phyloP scores from a whole-genome alignment of 1,140 invertebrate species.

The Diprion similis region DNA sequence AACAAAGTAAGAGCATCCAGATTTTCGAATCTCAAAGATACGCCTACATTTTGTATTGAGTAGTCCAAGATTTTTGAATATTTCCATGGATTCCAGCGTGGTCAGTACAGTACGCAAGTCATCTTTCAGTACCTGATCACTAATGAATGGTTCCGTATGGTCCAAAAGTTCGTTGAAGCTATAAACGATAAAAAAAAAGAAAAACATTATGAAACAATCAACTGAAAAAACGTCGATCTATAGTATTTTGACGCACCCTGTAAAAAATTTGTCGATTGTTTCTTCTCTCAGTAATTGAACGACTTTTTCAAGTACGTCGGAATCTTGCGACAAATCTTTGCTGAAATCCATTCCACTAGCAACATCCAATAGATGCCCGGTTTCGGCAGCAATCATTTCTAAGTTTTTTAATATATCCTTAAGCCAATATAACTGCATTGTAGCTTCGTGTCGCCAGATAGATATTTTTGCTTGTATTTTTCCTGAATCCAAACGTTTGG shows the following conservation, averaged over 20 bases:
- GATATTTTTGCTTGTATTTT: constrained; percentile 35
- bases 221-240: not conserved
- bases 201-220: constrained; percentile 18
- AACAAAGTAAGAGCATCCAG: not conserved
- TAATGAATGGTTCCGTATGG: constrained; percentile 46
- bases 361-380: constrained; percentile 49
- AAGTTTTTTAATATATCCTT: constrained; percentile 47
- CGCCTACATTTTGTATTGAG: constrained; percentile 49
- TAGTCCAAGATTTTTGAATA: constrained; percentile 53
- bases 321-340: constrained; percentile 46
- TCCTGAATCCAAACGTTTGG: constrained; percentile 43
- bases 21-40: not conserved
- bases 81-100: constrained; percentile 51
- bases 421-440: constrained; percentile 48
- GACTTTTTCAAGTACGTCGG: constrained; percentile 49
- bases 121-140: constrained; percentile 38
- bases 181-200: constrained; percentile 19
- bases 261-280: constrained; percentile 58
- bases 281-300: constrained; percentile 52
- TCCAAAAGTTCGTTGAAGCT: constrained; percentile 50
- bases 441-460: constrained; percentile 39
- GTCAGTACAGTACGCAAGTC: constrained; percentile 56
- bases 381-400: constrained; percentile 42
- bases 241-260: constrained; percentile 49
- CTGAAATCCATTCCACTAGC: constrained; percentile 55